These are phyloP conservation scores for Scaptomyza reducta DNA, from an alignment of 2,888 invertebrate species.

Conservation along the genomic window DNA sequence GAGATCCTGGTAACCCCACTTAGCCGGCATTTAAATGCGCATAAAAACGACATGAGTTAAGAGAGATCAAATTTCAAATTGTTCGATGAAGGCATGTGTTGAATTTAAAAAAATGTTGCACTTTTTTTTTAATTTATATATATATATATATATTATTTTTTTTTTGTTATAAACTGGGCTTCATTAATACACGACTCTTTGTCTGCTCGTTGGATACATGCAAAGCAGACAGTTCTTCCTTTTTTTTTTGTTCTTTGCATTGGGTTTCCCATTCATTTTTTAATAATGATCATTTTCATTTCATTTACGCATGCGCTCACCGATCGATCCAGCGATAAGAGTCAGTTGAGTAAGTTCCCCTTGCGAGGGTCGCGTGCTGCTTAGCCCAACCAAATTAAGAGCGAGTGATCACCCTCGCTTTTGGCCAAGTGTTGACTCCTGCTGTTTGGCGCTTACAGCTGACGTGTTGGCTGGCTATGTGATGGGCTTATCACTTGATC, in stretches of 20 bases:
- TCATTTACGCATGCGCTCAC: constrained; percentile 74
- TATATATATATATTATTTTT: background rate
- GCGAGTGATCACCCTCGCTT: constrained; percentile 34
- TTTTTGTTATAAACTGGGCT: constrained; percentile 25
- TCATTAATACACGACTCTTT: background rate
- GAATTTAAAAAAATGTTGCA: constrained; percentile 81
- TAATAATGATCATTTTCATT: constrained; percentile 83
- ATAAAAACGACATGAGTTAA: constrained; percentile 47
- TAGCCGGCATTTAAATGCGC: constrained; percentile 67
- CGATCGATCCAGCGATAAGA: constrained; percentile 63
- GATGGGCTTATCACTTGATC: constrained; percentile 79
- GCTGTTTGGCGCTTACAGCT: constrained; percentile 82
- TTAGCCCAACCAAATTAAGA: constrained; percentile 52
- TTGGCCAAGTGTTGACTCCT: constrained; percentile 75
- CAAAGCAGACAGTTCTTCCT: constrained; percentile 23
- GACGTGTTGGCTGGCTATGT: constrained; percentile 82
- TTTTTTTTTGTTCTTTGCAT: background rate
- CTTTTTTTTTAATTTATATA: constrained; percentile 51
- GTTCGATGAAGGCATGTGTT: constrained; percentile 82
- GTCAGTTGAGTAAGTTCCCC: constrained; percentile 23
- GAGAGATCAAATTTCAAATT: constrained; percentile 65
- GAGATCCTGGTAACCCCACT: constrained; percentile 58
- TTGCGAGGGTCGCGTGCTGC: constrained; percentile 57
- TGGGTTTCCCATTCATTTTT: constrained; percentile 1
- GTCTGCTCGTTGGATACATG: constrained; percentile 13